Evolutionary conservation across 2,797 vertebrate genomes (phyloP).

Genomic region (Propithecus deckenii): DNA sequence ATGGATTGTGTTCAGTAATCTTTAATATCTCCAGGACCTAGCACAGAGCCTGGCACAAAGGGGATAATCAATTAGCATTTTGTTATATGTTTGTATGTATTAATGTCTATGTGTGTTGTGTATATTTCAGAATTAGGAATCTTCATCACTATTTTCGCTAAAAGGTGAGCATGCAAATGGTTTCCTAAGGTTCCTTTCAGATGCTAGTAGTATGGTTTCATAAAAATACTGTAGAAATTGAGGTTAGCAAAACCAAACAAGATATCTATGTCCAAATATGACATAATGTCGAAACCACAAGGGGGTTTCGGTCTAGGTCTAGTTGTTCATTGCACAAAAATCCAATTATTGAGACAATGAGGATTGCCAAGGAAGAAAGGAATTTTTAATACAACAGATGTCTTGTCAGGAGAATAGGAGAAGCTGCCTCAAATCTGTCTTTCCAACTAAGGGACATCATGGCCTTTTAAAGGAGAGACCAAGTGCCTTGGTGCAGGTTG

Average conservation of each 20-base stretch:
- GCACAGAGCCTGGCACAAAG: neutral
- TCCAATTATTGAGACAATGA: neutral
- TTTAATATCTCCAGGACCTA: slow-evolving; percentile 7
- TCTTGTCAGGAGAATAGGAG: neutral
- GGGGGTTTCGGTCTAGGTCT: neutral
- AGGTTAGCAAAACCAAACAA: slow-evolving; percentile 4
- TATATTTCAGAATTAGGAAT: neutral
- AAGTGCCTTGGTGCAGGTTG: neutral
- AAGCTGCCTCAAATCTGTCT: neutral
- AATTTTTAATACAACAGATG: neutral
- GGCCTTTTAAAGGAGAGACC: neutral
- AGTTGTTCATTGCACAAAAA: neutral
- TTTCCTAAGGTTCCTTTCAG: neutral
- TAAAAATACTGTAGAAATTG: neutral
- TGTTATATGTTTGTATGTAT: neutral
- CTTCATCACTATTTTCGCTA: neutral
- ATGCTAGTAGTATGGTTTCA: neutral
- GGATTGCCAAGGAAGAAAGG: neutral
- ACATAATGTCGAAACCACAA: neutral
- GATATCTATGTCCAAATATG: neutral
- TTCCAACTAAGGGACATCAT: neutral
- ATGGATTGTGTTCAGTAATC: neutral
- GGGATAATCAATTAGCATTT: neutral
- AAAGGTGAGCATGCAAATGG: neutral
- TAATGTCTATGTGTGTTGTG: neutral